Evolutionary conservation across 2,888 invertebrate genomes (phyloP), one percentile per base, ranked within the genome.

Genomic region (Hydropsyche betteni): DNA sequence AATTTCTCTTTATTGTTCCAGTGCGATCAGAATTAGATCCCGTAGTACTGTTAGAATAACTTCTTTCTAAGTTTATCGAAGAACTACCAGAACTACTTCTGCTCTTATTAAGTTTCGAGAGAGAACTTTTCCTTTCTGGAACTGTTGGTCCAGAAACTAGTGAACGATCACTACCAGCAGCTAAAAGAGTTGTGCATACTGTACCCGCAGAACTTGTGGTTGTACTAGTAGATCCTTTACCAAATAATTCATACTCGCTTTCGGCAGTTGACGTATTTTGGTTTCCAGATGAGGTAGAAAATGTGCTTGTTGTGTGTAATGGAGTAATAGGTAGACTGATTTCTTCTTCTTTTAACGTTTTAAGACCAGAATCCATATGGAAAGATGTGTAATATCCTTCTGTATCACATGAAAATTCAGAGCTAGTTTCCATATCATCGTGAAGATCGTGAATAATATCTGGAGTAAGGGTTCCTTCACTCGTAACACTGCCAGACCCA

Each of bases 321-420:
- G 94, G 93, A 34, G 92, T 92, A 79, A 91, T 89, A 0, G 92
- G 92, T 58, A 85, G 85, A 68, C 86, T 81, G 79, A 88, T 85
- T 79, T 91, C 89, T 80, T 92, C 92, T 84, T 95, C 95, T 82
- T 94, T 92, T 12, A 95, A 85, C 0, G 95, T 94, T 82, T 94
- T 94, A 78, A 98, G 85, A 0, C 98, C 98, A 75, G 96, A 96
- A 84, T 98, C 98, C 89, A 96, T 93, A 84, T 98, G 97, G 88
- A 98, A 98, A 24, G 97, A 97, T 0, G 98, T 98, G 84, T 97
- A 98, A 84, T 98, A 98, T 6, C 98, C 98, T 85, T 98, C 98
- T 0, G 97, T 97, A 83, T 98, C 98, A 83, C 97, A 95, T 2
- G 97, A 97, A 84, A 96, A 97, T 76, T 96, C 94, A 0, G 96